Evolutionary conservation across 2,888 invertebrate species (phyloP).

Genomic region (Phorcus lineatus): DNA sequence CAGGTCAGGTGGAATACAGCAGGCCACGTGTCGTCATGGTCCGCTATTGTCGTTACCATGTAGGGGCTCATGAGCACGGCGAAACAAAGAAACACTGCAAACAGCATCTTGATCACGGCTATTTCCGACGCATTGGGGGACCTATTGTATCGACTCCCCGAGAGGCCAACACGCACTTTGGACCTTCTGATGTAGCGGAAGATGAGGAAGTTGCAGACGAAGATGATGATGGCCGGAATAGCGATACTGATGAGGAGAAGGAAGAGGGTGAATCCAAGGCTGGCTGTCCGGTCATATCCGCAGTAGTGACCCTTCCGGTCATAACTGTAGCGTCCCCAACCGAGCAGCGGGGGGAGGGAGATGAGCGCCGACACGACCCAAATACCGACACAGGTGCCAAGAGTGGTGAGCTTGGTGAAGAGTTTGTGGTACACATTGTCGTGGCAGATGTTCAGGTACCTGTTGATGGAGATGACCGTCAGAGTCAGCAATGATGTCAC

Average conservation of each 20-base stretch:
- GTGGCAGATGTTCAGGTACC: slow-evolving; percentile 38
- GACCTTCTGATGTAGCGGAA: slow-evolving; percentile 22
- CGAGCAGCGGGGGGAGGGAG: slow-evolving; percentile 24
- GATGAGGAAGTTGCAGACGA: slow-evolving; percentile 25
- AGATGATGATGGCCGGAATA: slow-evolving; percentile 21
- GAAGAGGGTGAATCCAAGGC: slow-evolving; percentile 15
- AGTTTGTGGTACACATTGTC: slow-evolving; percentile 3
- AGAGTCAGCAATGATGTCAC: slow-evolving; percentile 29
- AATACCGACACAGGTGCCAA: not conserved
- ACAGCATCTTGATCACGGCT: slow-evolving; percentile 31
- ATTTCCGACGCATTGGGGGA: slow-evolving; percentile 19
- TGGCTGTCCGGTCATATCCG: slow-evolving; percentile 28
- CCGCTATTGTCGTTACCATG: slow-evolving; percentile 28
- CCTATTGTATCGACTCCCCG: not conserved
- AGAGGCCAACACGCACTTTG: not conserved
- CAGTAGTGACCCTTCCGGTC: slow-evolving; percentile 35
- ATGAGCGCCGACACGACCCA: slow-evolving; percentile 23
- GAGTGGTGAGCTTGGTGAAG: slow-evolving; percentile 18
- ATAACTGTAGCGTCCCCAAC: slow-evolving; percentile 28
- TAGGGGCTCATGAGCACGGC: slow-evolving; percentile 31
- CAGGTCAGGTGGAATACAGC: slow-evolving; percentile 28
- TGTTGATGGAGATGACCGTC: slow-evolving; percentile 32
- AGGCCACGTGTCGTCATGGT: slow-evolving; percentile 28
- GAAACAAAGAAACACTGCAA: slow-evolving; percentile 29
- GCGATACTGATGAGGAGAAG: slow-evolving; percentile 8